Base-by-base conservation (phyloP, 2,888 invertebrate genomes). In the Harpalus rubripes region DNA sequence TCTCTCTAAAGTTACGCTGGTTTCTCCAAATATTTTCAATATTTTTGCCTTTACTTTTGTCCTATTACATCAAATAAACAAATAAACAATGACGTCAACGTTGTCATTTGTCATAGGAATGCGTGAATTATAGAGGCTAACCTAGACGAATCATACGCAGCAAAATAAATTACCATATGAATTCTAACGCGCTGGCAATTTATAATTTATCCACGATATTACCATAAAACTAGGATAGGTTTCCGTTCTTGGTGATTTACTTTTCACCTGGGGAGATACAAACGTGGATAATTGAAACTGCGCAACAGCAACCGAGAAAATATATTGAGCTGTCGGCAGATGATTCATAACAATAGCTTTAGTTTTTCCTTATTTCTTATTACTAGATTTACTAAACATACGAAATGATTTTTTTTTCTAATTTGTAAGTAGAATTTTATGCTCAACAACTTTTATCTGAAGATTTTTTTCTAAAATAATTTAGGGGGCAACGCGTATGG, bases 141-240 rank as follows among this genome's bases (percentile, higher is more conserved):
- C 72, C 72, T 18, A 74, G 44, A 44, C 52, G 39, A n/a, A 41
- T 74, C 72, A 44, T 41, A 74, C 72, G 44, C 52, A 44, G 44
- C 10, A 44, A 74, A 74, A 74, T 74, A 81, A 61, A 81, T 81
- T 81, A 63, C 80, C 80, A 81, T 81, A 81, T 61, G 32, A 61
- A 81, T 12, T 44, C 63, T 16, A 10, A 41, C 63, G 63, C 41
- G 81, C 15, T 81, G 44, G 81, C 63, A 81, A 81, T 81, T 61
- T 65, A 63, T 65, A 81, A 81, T 81, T 81, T 65, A 81, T 65
- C 18, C 41, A 58, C 3, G 1, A 12, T 5, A 81, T 81, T 81
- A 18, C 5, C 81, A 81, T 81, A 81, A 81, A 81, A n/a, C 15
- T 22, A 81, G 81, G 81, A 63, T 63, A 63, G 81, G 81, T 63